These are phyloP conservation scores for Standfussiana lucernea DNA, from an alignment of 2,888 invertebrate species.

Conservation along the genomic window DNA sequence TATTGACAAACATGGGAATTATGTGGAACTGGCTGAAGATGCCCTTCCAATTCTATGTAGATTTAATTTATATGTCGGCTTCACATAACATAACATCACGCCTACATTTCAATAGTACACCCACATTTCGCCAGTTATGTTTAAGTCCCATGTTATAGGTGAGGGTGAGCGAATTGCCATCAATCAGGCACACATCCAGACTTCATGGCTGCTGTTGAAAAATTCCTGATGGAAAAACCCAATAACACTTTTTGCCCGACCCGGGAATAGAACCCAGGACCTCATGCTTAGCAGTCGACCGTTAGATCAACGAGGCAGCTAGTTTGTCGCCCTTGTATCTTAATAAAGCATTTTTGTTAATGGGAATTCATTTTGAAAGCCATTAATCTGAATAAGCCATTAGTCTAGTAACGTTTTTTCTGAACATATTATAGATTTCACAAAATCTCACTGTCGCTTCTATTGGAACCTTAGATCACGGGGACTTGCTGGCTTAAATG, in stretches of 20 bases:
- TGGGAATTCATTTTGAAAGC: not conserved
- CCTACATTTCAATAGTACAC: no score
- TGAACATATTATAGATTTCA: not conserved
- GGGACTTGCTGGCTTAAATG: not conserved
- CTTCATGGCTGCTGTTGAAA: no score
- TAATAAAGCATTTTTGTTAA: not conserved
- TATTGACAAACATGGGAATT: not conserved
- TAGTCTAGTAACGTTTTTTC: not conserved
- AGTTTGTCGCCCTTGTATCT: not conserved
- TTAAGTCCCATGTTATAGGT: no score
- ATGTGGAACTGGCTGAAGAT: not conserved
- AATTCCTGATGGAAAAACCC: no score
- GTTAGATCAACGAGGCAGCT: no score
- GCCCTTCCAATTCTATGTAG: not conserved
- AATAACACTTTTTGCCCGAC: no score
- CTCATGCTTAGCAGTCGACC: no score
- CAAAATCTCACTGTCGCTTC: not conserved
- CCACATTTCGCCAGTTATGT: no score
- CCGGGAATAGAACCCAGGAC: no score
- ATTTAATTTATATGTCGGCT: not conserved
- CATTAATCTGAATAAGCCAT: not conserved
- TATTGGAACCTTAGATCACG: not conserved
- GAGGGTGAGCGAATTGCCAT: no score
- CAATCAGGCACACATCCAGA: no score
- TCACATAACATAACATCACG: no score